A percentile compares a stretch with the other conserved stretches of the same genome.
Conservation (phyloP, 2,888 invertebrate genomes). For the Lacanobia oleracea region DNA sequence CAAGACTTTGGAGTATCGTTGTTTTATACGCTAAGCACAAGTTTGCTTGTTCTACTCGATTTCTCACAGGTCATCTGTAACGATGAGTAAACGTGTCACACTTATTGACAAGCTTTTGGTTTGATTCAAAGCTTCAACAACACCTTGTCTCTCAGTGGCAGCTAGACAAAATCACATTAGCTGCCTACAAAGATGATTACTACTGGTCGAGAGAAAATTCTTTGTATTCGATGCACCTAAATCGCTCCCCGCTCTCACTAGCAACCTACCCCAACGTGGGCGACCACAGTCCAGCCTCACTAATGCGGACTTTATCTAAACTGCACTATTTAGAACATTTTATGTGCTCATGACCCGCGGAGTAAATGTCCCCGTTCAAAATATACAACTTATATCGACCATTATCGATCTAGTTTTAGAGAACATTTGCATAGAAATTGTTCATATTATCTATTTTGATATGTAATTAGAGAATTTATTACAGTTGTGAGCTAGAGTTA, state of each 20-base stretch:
- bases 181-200: too few relatives aligned
- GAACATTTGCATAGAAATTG: conserved; percentile 62
- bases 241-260: conserved; percentile 44
- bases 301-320: conserved; percentile 77
- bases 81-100: too few relatives aligned
- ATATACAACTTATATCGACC: conserved; percentile 51
- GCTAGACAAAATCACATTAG: too few relatives aligned
- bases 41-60: too few relatives aligned
- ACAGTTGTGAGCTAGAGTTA: conserved; percentile 22
- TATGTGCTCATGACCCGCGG: conserved; percentile 70
- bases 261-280: conserved; percentile 57
- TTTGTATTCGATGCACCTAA: not conserved
- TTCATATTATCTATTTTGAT: conserved; percentile 58
- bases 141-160: too few relatives aligned
- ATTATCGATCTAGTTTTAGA: conserved; percentile 53
- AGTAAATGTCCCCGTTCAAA: conserved; percentile 67
- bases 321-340: conserved; percentile 75
- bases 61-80: too few relatives aligned
- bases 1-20: too few relatives aligned
- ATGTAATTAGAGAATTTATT: conserved; percentile 53
- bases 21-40: too few relatives aligned
- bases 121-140: too few relatives aligned
- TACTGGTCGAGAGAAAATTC: too few relatives aligned
- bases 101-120: too few relatives aligned
- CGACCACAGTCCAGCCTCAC: conserved; percentile 63